Conservation (phyloP, 2,113 vertebrate genomes). For the Thamnaconus septentrionalis region DNA sequence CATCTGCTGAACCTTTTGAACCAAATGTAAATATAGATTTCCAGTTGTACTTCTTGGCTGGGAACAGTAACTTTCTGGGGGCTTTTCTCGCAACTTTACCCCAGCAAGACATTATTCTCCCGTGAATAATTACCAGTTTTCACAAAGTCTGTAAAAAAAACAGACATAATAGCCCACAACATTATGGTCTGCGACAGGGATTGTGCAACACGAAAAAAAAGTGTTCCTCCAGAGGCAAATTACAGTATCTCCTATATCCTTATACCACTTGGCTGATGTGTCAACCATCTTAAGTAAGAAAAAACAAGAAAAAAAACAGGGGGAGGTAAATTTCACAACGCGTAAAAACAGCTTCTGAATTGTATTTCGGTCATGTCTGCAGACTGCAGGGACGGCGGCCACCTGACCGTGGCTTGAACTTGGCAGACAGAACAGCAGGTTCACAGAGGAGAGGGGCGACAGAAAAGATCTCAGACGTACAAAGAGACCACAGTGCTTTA, state of each 20-base stretch:
- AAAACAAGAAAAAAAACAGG: not conserved
- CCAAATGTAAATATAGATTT: too few species aligned
- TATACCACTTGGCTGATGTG: not conserved
- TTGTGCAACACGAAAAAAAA: too few species aligned
- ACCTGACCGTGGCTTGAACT: slow-evolving; percentile 30
- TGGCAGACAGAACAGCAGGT: slow-evolving; percentile 1
- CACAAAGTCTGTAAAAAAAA: too few species aligned
- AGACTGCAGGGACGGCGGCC: slow-evolving; percentile 16
- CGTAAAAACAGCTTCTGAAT: not conserved
- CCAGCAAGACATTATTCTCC: too few species aligned
- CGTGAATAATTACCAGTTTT: too few species aligned
- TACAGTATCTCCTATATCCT: not conserved
- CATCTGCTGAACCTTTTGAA: too few species aligned
- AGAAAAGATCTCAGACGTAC: not conserved
- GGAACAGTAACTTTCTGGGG: not conserved
- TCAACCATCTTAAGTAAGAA: not conserved
- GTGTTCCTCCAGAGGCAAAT: too few species aligned
- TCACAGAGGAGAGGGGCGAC: not conserved
- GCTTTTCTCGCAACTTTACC: not conserved
- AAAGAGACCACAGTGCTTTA: not conserved
- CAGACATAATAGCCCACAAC: too few species aligned
- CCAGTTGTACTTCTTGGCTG: not conserved
- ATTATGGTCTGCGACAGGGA: too few species aligned
- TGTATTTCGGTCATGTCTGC: not conserved
- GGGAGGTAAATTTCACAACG: too few species aligned